Base-by-base conservation (phyloP, 1,140 invertebrate species). In the Drosophila carrolli region DNA sequence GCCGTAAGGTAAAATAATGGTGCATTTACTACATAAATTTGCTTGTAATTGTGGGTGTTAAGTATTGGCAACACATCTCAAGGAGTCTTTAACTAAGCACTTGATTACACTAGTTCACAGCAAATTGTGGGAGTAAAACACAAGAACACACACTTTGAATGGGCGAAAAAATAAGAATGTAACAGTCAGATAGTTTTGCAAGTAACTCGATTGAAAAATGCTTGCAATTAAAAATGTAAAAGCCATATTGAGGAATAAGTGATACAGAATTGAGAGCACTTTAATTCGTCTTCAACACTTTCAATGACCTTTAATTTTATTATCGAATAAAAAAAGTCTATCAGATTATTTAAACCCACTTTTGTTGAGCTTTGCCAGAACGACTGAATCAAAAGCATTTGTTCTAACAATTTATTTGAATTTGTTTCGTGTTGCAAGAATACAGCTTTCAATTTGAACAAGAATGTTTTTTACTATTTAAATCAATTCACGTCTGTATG, bases 61-160 rank as follows among this genome's bases (percentile, higher is more conserved):
- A 5, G 8, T 63, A 35, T 37, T 9, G 35, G 32, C 27, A 60
- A 61, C 55, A 57, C 27, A 27, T 60, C 50, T 41, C 27, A 63
- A 63, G 59, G 23, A 44, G 38, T n/a, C 29, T 35, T 55, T 63
- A 23, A 61, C 60, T 63, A 60, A 60, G 55, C 55, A 8, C 13
- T 10, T n/a, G 19, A 37, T 37, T 37, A 37, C 62, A 8, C 19
- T 61, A 65, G 11, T 4, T 11, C 56, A 14, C 19, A 53, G 13
- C 48, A 65, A 74, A 41, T 58, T 56, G 67, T 47, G 40, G 47
- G 44, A 44, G 61, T 14, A 50, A 56, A 41, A 56, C 13, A 65
- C 35, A 13, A 38, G 53, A 53, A 16, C 16, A 51, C 13, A 35
- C 50, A 16, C 32, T 59, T 32, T 32, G 29, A 23, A 13, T 51